Conservation (phyloP, 2,113 vertebrate species). For the Prochilodus magdalenae region DNA sequence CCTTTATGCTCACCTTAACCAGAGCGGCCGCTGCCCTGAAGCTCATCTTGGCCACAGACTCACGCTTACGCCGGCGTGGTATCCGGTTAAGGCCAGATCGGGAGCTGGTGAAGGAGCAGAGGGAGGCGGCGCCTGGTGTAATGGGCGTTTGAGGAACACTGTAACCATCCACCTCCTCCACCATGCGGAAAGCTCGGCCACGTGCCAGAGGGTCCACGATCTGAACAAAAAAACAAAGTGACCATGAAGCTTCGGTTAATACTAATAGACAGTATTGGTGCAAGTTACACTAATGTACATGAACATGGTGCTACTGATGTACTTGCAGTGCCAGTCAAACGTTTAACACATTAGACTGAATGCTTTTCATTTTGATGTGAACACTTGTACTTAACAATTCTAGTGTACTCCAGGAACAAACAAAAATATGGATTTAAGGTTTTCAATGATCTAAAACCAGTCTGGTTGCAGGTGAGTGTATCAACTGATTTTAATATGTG, state of each 20-base stretch:
- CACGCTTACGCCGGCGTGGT: slow-evolving; percentile 90
- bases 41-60: slow-evolving; percentile 98
- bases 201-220: slow-evolving; percentile 95
- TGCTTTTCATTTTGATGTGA: no score
- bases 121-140: slow-evolving; percentile 89
- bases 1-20: slow-evolving; percentile 82
- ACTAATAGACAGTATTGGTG: no score
- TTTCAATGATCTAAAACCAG: no score
- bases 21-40: slow-evolving; percentile 93
- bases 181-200: slow-evolving; percentile 93
- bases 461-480: no score
- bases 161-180: slow-evolving; percentile 89
- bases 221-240: slow-evolving; percentile 69
- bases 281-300: no score
- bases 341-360: no score
- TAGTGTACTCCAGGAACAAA: no score
- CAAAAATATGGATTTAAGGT: no score
- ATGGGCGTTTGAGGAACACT: slow-evolving; percentile 92
- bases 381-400: no score
- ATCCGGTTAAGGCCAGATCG: slow-evolving; percentile 92
- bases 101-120: slow-evolving; percentile 97
- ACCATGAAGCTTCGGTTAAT: neutral
- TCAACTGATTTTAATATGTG: no score
- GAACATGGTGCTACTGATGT: no score
- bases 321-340: no score